Evolutionary conservation across 2,797 vertebrate genomes (phyloP).

Genomic region (Myotis planiceps): DNA sequence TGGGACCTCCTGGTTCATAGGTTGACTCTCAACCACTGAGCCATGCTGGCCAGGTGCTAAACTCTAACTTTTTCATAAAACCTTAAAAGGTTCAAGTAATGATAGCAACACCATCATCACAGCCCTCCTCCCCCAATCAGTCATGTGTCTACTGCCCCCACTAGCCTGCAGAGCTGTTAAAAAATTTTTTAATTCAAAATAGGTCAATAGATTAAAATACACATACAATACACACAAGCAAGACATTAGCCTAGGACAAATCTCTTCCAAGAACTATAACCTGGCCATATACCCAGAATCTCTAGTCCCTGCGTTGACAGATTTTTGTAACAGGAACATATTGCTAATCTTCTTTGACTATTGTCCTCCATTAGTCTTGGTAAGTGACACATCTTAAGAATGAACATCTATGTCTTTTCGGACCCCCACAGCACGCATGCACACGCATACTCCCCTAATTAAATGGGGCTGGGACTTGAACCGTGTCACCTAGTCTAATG

Average conservation of each 20-base stretch:
- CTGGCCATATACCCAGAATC: neutral
- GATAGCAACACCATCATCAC: neutral
- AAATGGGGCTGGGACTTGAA: slow-evolving; percentile 50
- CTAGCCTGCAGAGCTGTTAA: neutral
- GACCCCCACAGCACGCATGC: neutral
- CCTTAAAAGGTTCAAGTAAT: neutral
- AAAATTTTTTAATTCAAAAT: neutral
- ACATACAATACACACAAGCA: neutral
- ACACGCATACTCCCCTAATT: slow-evolving; percentile 59
- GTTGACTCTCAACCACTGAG: no score
- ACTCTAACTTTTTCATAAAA: neutral
- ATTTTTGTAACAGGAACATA: neutral
- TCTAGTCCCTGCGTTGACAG: neutral
- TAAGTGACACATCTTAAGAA: slow-evolving; percentile 15
- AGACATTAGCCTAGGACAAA: neutral
- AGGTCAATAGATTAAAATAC: neutral
- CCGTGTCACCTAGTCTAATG: slow-evolving; percentile 29
- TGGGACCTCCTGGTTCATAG: no score
- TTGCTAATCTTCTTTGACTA: neutral
- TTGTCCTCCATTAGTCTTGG: neutral
- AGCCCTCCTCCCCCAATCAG: neutral
- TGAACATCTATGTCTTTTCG: neutral
- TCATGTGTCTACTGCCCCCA: neutral
- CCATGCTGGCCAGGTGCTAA: neutral
- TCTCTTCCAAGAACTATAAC: slow-evolving; percentile 34